Evolutionary conservation across 1,140 invertebrate species (phyloP), one percentile per base, ranked within the genome.

Genomic region (Hermatobates lingyangjiaoensis): DNA sequence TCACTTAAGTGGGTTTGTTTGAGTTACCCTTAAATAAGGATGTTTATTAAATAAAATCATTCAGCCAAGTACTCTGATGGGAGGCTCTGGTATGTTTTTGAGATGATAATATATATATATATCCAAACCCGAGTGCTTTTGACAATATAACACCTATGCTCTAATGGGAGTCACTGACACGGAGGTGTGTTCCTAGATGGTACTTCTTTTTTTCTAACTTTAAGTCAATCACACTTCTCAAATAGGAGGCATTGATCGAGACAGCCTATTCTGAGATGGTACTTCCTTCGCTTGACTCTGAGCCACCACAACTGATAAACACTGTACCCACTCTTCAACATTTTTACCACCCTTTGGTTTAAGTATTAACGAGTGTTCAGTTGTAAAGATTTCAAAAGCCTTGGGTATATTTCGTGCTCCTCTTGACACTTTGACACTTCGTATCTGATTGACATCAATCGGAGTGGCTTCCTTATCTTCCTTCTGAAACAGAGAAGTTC

Each of bases 371-470:
- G 84, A 87, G 63, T 88, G 84, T 63, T 93, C 87, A 45, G 83
- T 83, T 1, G 90, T 93, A 67, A 94, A 94, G 55, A 95, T 93
- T 72, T 95, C 90, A 70, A 95, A 94, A 1, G 89, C 88, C 67
- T 88, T 90, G 10, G 90, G 88, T 61, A 94, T 90, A 62, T 88
- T 88, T 48, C 86, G 75, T 44, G 80, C 83, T 20, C 81, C 80
- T 50, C 84, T 71, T 1, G 80, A 82, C 7, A 92, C 89, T 64
- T 91, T 87, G 1, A 95, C 88, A 55, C 84, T 90, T 27, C 87
- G 76, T 51, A 95, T 92, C 67, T 91, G 85, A 64, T 89, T 84
- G 0, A 95, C 80, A 62, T 88, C 84, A 56, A 89, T 86, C 10
- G 72, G 66, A 18, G 64, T 63, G 2, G 62, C 64, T 30, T 70